Evolutionary conservation across 2,888 invertebrate species (phyloP).

Genomic region (Agrochola circellaris): DNA sequence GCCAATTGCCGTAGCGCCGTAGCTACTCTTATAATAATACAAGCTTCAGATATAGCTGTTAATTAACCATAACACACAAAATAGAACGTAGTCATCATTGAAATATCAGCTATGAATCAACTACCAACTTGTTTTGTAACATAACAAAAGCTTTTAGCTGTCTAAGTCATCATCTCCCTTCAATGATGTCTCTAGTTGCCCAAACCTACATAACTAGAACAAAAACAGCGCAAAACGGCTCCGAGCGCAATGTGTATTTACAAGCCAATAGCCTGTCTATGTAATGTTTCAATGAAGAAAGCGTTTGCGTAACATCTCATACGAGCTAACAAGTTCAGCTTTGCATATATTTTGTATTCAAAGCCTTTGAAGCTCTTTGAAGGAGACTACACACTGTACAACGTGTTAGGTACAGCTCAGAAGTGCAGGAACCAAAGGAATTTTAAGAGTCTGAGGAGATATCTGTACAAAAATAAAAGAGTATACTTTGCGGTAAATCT

Average conservation of each 20-base stretch:
- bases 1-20: slow-evolving; percentile 18
- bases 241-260: slow-evolving; percentile 51
- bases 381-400: slow-evolving; percentile 33
- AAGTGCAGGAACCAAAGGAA: not conserved
- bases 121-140: not conserved
- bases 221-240: slow-evolving; percentile 35
- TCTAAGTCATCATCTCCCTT: not conserved
- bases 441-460: not conserved
- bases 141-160: not conserved
- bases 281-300: slow-evolving; percentile 68
- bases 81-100: not conserved
- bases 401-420: too few relatives aligned
- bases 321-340: slow-evolving; percentile 67
- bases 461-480: not conserved
- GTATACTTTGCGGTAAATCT: not conserved
- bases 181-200: not conserved
- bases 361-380: slow-evolving; percentile 39
- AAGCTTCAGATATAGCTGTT: not conserved
- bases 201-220: slow-evolving; percentile 25
- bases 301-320: slow-evolving; percentile 62
- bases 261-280: slow-evolving; percentile 61
- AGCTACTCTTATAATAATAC: slow-evolving; percentile 15
- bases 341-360: slow-evolving; percentile 64
- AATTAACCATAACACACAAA: not conserved
- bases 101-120: not conserved